Percentiles rank a stretch among this genome's conserved stretches.
Conservation (phyloP, 1,140 invertebrate genomes). For the Ceratina japonica region DNA sequence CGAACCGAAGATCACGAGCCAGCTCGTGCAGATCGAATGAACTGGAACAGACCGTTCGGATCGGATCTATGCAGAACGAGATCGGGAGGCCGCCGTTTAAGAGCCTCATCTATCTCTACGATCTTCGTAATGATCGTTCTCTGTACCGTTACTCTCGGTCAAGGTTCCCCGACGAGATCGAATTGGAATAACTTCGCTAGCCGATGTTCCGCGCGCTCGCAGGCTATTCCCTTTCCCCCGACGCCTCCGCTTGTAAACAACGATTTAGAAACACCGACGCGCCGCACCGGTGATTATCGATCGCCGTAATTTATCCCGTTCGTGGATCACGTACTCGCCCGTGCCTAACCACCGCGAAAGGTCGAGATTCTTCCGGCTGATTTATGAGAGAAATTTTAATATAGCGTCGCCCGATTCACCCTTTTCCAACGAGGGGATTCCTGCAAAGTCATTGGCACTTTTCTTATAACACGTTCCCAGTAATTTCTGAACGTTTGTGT, state of each 20-base stretch:
- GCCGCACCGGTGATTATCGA: constrained; percentile 9
- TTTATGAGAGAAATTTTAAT: not conserved
- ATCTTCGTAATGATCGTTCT: constrained; percentile 62
- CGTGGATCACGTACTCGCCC: not conserved
- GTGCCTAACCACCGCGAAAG: not conserved
- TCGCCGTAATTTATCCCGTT: not conserved
- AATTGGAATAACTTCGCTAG: constrained; percentile 63
- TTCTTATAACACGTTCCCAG: too few relatives aligned
- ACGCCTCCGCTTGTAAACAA: constrained; percentile 45
- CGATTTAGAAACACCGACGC: constrained; percentile 2
- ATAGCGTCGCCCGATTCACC: too few relatives aligned
- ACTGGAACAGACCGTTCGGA: constrained; percentile 1
- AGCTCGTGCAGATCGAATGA: not conserved
- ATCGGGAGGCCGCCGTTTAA: not conserved
- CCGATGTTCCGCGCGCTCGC: constrained; percentile 25
- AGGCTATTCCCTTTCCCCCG: not conserved
- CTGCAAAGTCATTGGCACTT: too few relatives aligned
- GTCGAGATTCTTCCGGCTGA: not conserved
- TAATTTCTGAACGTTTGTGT: too few relatives aligned
- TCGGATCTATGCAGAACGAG: constrained; percentile 46
- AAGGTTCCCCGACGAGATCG: constrained; percentile 67
- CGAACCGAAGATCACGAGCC: constrained; percentile 12
- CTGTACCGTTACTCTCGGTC: constrained; percentile 73
- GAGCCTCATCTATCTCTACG: constrained; percentile 41
- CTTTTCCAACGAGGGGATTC: too few relatives aligned